Conservation (phyloP, 2,797 vertebrate genomes). For the Sebastes oblongus region DNA sequence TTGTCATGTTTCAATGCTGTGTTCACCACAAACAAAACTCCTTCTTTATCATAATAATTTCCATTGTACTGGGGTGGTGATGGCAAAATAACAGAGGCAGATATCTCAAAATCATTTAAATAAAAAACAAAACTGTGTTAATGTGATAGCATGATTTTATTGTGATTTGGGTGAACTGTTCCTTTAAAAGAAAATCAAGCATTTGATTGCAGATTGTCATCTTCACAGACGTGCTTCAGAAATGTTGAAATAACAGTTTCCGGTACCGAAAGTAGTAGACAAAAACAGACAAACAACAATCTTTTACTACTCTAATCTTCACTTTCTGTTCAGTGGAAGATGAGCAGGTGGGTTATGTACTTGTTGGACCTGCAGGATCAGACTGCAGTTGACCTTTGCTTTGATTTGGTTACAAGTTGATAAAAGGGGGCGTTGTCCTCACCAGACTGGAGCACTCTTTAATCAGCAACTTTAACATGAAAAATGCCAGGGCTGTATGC, state of each 20-base stretch:
- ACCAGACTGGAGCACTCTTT: not conserved
- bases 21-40: not conserved
- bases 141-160: not conserved
- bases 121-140: not conserved
- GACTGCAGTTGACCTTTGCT: slow-evolving; percentile 24
- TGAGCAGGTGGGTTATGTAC: not conserved
- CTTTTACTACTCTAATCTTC: not conserved
- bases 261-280: not conserved
- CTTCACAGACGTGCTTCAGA: not conserved
- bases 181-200: not conserved
- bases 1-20: no score
- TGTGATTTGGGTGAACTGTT: not conserved
- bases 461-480: not conserved
- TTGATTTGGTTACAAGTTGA: slow-evolving; percentile 4
- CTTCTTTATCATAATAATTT: not conserved
- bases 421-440: slow-evolving; percentile 12
- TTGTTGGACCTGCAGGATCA: not conserved
- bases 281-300: not conserved
- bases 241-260: not conserved
- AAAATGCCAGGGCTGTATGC: no score
- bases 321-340: not conserved
- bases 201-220: not conserved
- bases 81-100: not conserved
- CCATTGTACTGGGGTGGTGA: not conserved
- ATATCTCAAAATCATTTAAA: not conserved